Evolutionary conservation across 2,888 invertebrate species (phyloP), one percentile per base, ranked within the genome.

Genomic region (Callimorpha dominula): DNA sequence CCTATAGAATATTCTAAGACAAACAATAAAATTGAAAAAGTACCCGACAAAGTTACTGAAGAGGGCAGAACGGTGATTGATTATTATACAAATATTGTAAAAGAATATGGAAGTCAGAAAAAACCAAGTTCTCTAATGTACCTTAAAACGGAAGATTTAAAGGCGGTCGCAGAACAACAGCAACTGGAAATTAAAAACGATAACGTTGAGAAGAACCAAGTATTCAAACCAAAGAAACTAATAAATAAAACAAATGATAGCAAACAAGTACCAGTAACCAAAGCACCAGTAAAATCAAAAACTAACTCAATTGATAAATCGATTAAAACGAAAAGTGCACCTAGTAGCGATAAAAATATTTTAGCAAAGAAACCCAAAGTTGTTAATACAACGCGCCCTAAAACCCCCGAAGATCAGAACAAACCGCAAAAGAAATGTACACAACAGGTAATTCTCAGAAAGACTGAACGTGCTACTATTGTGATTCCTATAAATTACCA

Each of bases 21-120:
- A 46, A 70, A 76, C 42, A 88, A 86, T 50, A 91, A 91, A 79
- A 71, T 74, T 40, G 91, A 92, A 72, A 86, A 86, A 78, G 70
- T 81, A 68, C 86, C 89, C 57, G 90, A 95, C 82, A 94, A 94
- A 87, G 89, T 96, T 49, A 95, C 95, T 68, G 97, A 97, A 80
- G 97, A 97, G 90, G 96, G 97, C 0, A 96, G 96, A 88, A 97
- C 97, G 0, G 97, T 97, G 0, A 97, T 97, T 20, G 97, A 98
- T 92, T 97, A 98, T 88, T 98, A 98, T 85, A 97, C 97, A 31
- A 98, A 97, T 88, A 97, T 98, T 79, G 97, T 98, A 2, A 97
- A 96, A 83, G 97, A 97, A 87, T 97, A 97, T 84, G 97, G 97
- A 17, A 93, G 92, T 73, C 93, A 93, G 20, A 96, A 95, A 77